phyloP scores from a whole-genome alignment of 2,797 vertebrate genomes.

The Pampus argenteus region DNA sequence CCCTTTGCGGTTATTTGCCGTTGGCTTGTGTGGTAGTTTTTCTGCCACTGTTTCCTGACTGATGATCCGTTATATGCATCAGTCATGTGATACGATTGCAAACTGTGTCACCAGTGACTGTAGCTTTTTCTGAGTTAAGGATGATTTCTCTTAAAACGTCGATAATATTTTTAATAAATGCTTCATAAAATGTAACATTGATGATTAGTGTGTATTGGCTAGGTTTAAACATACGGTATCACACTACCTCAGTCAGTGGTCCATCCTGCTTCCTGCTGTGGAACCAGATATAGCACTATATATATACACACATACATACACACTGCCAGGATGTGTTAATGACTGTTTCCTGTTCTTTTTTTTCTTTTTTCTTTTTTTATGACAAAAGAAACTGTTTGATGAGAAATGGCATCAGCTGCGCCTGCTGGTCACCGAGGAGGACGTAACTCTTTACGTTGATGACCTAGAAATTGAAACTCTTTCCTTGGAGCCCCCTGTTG shows the following conservation, averaged over 20 bases:
- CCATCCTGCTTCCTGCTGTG: slow-evolving; percentile 3
- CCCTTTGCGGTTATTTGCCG: background rate
- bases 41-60: background rate
- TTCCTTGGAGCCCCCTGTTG: slow-evolving; percentile 89
- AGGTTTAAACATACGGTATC: background rate
- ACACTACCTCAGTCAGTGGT: background rate
- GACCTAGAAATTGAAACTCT: slow-evolving; percentile 90
- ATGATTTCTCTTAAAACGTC: background rate
- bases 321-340: slow-evolving; percentile 13
- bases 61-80: background rate
- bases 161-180: background rate
- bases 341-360: slow-evolving; percentile 36
- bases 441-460: slow-evolving; percentile 93
- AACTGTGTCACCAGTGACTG: background rate
- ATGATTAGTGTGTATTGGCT: background rate
- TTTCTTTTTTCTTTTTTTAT: background rate
- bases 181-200: background rate
- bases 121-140: background rate
- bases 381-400: slow-evolving; percentile 90
- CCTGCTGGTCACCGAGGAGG: slow-evolving; percentile 94
- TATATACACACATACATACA: too few species aligned
- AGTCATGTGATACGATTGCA: background rate
- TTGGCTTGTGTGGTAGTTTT: background rate
- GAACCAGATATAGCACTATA: background rate
- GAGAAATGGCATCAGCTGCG: slow-evolving; percentile 96